These are phyloP conservation scores for Euclidia mi DNA, from an alignment of 2,888 invertebrate species.

Conservation along the genomic window DNA sequence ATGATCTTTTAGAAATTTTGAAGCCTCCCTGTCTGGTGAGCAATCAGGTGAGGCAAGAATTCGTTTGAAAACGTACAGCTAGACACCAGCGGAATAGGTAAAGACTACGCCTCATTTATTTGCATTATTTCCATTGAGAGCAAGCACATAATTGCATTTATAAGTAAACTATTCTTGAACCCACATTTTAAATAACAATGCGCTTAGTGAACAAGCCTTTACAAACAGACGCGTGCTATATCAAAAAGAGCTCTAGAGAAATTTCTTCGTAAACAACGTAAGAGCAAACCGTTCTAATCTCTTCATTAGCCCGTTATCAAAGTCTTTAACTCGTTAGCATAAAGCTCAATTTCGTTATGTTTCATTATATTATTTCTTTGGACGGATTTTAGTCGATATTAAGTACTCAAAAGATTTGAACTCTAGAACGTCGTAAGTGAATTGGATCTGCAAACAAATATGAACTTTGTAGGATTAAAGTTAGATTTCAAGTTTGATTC, in stretches of 20 bases:
- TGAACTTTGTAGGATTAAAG: background rate
- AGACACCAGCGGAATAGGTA: too few species aligned
- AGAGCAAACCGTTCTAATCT: slow-evolving; percentile 68
- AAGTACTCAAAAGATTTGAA: slow-evolving; percentile 51
- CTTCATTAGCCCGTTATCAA: slow-evolving; percentile 66
- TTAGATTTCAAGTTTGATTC: slow-evolving; percentile 16
- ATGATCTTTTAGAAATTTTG: too few species aligned
- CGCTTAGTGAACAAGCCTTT: slow-evolving; percentile 29
- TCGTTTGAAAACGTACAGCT: too few species aligned
- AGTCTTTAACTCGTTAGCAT: slow-evolving; percentile 50
- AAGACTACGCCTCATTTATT: too few species aligned
- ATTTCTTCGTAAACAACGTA: slow-evolving; percentile 68
- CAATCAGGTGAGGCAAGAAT: too few species aligned
- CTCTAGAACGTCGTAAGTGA: slow-evolving; percentile 19
- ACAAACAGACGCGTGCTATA: slow-evolving; percentile 69
- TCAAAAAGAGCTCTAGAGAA: slow-evolving; percentile 67
- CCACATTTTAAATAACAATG: background rate
- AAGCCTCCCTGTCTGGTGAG: too few species aligned
- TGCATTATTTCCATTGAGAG: too few species aligned
- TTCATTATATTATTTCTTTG: slow-evolving; percentile 57
- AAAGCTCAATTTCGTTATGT: slow-evolving; percentile 59
- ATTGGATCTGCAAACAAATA: slow-evolving; percentile 7
- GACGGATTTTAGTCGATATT: slow-evolving; percentile 62
- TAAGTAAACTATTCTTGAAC: too few species aligned
- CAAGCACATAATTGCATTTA: too few species aligned